phyloP scores from a whole-genome alignment of 2,797 vertebrate species.

The Enteromius afrohamiltoni region DNA sequence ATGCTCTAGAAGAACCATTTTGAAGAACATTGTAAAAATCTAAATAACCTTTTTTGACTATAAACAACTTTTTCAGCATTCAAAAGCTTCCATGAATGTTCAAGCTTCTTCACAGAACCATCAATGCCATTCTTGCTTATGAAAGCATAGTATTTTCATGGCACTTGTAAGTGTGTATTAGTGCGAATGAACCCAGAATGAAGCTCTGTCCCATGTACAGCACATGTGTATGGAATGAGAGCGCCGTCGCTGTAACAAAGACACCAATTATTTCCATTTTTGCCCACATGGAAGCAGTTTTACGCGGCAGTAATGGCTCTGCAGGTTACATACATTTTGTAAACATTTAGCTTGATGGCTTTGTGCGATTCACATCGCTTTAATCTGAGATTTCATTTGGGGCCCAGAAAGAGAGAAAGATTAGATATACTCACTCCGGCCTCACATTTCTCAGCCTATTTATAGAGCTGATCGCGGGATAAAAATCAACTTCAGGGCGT shows the following conservation, averaged over 20 bases:
- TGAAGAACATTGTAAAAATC: too few species aligned
- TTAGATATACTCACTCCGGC: constrained; percentile 65
- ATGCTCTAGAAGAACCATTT: too few species aligned
- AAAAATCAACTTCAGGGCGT: constrained; percentile 59
- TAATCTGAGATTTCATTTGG: constrained; percentile 68
- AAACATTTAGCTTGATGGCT: constrained; percentile 77
- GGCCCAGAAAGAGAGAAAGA: constrained; percentile 58
- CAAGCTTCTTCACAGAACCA: too few species aligned
- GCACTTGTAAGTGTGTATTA: background rate
- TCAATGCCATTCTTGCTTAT: background rate
- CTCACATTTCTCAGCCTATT: constrained; percentile 63
- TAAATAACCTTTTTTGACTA: too few species aligned
- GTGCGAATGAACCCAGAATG: background rate
- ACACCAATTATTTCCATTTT: constrained; percentile 62
- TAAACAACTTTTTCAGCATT: too few species aligned
- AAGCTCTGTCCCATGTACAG: constrained; percentile 51
- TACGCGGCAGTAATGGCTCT: constrained; percentile 54
- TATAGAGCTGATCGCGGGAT: constrained; percentile 67
- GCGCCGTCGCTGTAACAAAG: constrained; percentile 51
- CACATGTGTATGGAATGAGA: constrained; percentile 56
- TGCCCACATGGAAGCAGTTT: constrained; percentile 65
- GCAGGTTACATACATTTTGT: constrained; percentile 67
- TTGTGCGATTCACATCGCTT: constrained; percentile 69
- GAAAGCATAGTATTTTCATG: background rate
- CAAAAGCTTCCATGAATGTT: too few species aligned